A percentile compares a stretch with the other conserved stretches of the same genome.
Evolutionary conservation across 2,888 invertebrate species (phyloP).

Genomic region (Halocaridina rubra): DNA sequence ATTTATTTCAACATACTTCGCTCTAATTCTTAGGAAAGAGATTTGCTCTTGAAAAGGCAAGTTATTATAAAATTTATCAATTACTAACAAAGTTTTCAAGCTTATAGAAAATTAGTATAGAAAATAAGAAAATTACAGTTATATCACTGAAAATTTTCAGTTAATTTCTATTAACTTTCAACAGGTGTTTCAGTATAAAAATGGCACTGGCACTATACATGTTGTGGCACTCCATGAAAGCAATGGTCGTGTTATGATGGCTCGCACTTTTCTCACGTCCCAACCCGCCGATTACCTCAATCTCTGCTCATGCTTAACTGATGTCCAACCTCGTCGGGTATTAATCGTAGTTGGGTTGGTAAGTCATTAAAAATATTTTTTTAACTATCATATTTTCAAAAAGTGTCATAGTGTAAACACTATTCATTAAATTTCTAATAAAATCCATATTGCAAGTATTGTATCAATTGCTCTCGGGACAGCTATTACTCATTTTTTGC

Average conservation of each 20-base stretch:
- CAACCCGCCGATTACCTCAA: constrained; percentile 16
- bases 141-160: no score
- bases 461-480: background rate
- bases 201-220: background rate
- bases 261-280: constrained; percentile 4
- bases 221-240: background rate
- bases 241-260: constrained; percentile 3
- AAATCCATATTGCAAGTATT: background rate
- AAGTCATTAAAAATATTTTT: background rate
- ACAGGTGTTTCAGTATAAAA: background rate
- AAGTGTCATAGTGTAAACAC: background rate
- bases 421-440: background rate
- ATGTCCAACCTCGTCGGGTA: constrained; percentile 24
- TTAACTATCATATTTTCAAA: background rate
- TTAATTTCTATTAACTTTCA: no score
- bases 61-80: no score
- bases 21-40: no score
- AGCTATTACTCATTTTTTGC: no score
- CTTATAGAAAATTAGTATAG: no score
- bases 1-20: no score
- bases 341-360: constrained; percentile 20
- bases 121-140: no score
- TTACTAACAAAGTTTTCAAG: no score
- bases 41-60: no score
- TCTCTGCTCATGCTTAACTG: background rate